Base-by-base conservation (phyloP, 2,797 vertebrate genomes). In the Danio kyathit region DNA sequence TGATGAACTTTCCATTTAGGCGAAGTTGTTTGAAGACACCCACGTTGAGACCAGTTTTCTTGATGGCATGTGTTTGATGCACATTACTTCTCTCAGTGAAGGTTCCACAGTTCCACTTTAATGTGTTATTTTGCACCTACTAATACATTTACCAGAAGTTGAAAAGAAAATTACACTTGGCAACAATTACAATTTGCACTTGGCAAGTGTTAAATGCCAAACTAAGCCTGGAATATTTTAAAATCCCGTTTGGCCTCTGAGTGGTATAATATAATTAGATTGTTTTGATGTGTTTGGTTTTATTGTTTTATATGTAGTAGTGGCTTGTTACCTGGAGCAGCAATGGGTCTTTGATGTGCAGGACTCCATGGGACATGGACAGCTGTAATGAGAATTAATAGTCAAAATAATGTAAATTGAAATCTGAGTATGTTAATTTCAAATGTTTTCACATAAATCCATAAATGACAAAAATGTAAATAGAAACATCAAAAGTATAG, bases 321-420 rank as follows among this genome's bases (percentile, higher is more conserved):
- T 13, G 5, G 73, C 52, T 73, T 60, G 74, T 83, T 92, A 95
- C 93, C 93, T 87, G 89, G 87, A 14, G 90, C 81, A 60, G 79
- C 85, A 14, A 84, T 54, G 5, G 88, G 87, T 57, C 81, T 65
- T 48, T 83, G 87, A 51, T 85, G 14, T 67, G 82, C 75, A 0
- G n/a, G 85, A 79, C 86, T 92, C 91, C 88, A 92, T 1, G 88
- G 88, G 13, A 89, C 17, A 76, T 89, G 79, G 43, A 81, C 83
- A 79, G 86, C 91, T 69, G 82, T 12, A 9, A 87, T 84, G 86
- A 80, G 88, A 90, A 83, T 57, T n/a, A 79, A 61, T 17, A 7
- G 12, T 60, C 6, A 41, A 7, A 41, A 61, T 71, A 43, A n/a
- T 59, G 44, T 66, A 13, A 64, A 29, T 40, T 40, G 29, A 29